Evolutionary conservation across 2,113 vertebrate species (phyloP).

Genomic region (Azemiops feae): DNA sequence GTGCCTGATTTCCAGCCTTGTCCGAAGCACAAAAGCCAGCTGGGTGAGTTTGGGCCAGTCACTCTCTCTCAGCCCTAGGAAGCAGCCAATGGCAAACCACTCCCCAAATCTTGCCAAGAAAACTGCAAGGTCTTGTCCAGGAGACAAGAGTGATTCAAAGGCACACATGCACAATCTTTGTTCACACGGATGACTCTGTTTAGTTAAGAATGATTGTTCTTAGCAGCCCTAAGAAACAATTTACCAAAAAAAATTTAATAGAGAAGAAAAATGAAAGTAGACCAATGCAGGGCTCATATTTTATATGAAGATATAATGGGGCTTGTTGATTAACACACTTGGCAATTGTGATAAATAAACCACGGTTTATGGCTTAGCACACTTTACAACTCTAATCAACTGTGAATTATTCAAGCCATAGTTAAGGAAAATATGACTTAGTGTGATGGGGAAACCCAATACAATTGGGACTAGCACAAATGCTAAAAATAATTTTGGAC

Average conservation of each 20-base stretch:
- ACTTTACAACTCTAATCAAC: background rate
- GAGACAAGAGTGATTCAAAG: background rate
- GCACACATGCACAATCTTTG: background rate
- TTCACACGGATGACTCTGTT: background rate
- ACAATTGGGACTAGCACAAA: background rate
- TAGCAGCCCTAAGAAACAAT: background rate
- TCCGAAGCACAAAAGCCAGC: too few relatives aligned
- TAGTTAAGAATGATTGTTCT: background rate
- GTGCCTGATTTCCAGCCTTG: too few relatives aligned
- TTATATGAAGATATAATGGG: background rate
- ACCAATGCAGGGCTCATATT: background rate
- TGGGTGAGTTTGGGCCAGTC: too few relatives aligned
- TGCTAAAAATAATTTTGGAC: background rate
- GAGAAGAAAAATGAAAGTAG: background rate
- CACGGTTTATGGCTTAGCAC: background rate
- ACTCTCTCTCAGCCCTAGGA: background rate
- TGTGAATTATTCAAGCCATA: background rate
- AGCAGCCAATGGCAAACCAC: too few relatives aligned
- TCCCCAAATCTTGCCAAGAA: too few relatives aligned
- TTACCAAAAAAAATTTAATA: background rate
- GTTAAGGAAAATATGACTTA: background rate
- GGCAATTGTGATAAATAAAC: background rate
- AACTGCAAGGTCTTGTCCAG: background rate
- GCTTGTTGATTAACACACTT: background rate
- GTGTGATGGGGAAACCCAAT: background rate